Evolutionary conservation across 2,113 vertebrate species (phyloP).

Genomic region (Coryphaenoides rupestris): DNA sequence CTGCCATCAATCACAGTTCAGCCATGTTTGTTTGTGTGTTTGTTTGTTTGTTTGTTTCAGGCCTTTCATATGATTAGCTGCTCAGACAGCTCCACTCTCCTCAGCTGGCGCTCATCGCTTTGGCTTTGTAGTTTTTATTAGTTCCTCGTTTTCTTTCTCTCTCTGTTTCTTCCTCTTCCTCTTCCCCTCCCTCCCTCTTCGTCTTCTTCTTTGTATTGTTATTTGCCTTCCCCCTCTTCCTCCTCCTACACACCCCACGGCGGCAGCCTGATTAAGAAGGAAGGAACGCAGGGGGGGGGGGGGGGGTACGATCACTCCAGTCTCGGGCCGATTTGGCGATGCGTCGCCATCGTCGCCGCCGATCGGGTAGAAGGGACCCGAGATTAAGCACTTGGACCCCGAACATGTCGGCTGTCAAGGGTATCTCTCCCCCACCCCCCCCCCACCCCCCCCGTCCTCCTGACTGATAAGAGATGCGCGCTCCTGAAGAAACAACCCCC

Average conservation of each 20-base stretch:
- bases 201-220: too few relatives aligned
- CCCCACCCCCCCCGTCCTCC: conserved; percentile 34
- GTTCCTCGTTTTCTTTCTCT: conserved; percentile 11
- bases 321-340: conserved; percentile 33
- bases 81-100: conserved; percentile 6
- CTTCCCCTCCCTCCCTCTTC: too few relatives aligned
- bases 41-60: too few relatives aligned
- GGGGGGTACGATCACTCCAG: conserved; percentile 41
- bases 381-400: conserved; percentile 66
- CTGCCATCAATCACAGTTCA: conserved; percentile 64
- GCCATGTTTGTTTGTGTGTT: conserved; percentile 60
- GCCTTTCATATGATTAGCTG: conserved; percentile 68
- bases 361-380: conserved; percentile 42
- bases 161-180: background rate
- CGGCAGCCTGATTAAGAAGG: too few relatives aligned
- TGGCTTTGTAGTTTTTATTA: conserved; percentile 27
- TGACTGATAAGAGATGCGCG: conserved; percentile 60
- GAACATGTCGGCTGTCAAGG: conserved; percentile 58
- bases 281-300: conserved; percentile 1
- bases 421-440: conserved; percentile 53
- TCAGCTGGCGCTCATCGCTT: conserved; percentile 17
- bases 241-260: too few relatives aligned
- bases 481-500: conserved; percentile 40
- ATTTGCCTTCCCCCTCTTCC: too few relatives aligned
- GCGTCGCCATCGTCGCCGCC: conserved; percentile 48